A percentile compares a stretch with the other conserved stretches of the same genome.
phyloP scores from a whole-genome alignment of 2,797 vertebrate genomes.

The Coregonus sp. region DNA sequence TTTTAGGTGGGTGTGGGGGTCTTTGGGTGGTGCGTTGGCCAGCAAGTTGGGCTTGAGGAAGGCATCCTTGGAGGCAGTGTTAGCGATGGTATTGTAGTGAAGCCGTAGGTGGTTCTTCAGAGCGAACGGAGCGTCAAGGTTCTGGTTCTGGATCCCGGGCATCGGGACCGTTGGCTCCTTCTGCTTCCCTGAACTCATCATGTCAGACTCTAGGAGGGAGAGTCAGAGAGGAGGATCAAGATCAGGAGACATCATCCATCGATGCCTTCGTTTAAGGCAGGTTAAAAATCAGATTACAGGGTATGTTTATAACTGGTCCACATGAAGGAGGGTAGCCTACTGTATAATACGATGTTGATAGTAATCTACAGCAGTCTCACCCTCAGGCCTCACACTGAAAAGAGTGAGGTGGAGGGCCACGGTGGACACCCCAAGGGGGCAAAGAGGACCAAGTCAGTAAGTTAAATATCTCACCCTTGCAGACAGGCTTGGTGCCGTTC shows the following conservation, averaged over 20 bases:
- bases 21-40: constrained; percentile 16
- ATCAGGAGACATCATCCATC: too few relatives aligned
- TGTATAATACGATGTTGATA: too few relatives aligned
- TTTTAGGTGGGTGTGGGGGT: not conserved
- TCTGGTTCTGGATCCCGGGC: constrained; percentile 20
- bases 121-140: constrained; percentile 24
- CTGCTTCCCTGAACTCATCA: constrained; percentile 54
- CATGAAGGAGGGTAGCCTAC: too few relatives aligned
- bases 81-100: constrained; percentile 11
- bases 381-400: too few relatives aligned
- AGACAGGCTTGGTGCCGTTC: constrained; percentile 70
- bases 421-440: too few relatives aligned
- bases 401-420: too few relatives aligned
- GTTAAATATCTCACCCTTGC: constrained; percentile 63
- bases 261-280: too few relatives aligned
- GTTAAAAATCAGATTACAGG: too few relatives aligned
- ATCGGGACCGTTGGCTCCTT: constrained; percentile 27
- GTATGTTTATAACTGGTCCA: too few relatives aligned
- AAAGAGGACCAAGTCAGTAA: not conserved
- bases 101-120: constrained; percentile 44
- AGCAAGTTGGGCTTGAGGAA: constrained; percentile 25
- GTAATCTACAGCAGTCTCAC: too few relatives aligned
- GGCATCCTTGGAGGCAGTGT: constrained; percentile 39
- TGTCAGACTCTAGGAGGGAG: constrained; percentile 55
- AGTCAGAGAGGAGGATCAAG: not conserved